These are phyloP conservation scores for Stratiomys singularior DNA, from an alignment of 2,888 invertebrate genomes.

Conservation along the genomic window DNA sequence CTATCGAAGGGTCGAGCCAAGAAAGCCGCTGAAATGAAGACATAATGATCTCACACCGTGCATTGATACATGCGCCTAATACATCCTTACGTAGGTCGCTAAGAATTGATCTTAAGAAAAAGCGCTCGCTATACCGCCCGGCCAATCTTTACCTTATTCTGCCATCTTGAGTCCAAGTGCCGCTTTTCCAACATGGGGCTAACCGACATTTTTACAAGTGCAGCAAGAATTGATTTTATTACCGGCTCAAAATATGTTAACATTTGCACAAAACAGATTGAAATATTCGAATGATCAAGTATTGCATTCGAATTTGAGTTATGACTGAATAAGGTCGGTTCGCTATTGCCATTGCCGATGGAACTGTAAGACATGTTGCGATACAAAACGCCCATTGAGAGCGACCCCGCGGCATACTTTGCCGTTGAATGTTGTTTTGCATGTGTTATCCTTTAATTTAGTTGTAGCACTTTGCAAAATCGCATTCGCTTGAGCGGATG, in stretches of 20 bases:
- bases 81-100: not conserved
- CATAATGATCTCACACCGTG: slow-evolving; percentile 51
- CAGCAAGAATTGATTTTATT: slow-evolving; percentile 50
- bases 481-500: slow-evolving; percentile 16
- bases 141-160: not conserved
- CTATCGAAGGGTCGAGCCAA: slow-evolving; percentile 17
- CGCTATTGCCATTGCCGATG: slow-evolving; percentile 5
- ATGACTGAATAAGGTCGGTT: slow-evolving; percentile 28
- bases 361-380: slow-evolving; percentile 16
- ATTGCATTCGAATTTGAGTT: slow-evolving; percentile 34
- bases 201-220: slow-evolving; percentile 39
- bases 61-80: not conserved
- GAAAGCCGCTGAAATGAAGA: slow-evolving; percentile 50
- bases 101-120: not conserved
- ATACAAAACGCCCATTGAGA: slow-evolving; percentile 32
- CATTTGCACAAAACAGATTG: slow-evolving; percentile 52
- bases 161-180: not conserved
- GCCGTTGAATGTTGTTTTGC: slow-evolving; percentile 23
- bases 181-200: not conserved
- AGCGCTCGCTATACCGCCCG: not conserved
- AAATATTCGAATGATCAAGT: slow-evolving; percentile 48
- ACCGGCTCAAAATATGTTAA: slow-evolving; percentile 50
- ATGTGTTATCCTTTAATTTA: slow-evolving; percentile 39
- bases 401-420: slow-evolving; percentile 13
- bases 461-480: slow-evolving; percentile 31